Conservation (phyloP, 2,113 vertebrate genomes). For the Dasyprocta punctata region DNA sequence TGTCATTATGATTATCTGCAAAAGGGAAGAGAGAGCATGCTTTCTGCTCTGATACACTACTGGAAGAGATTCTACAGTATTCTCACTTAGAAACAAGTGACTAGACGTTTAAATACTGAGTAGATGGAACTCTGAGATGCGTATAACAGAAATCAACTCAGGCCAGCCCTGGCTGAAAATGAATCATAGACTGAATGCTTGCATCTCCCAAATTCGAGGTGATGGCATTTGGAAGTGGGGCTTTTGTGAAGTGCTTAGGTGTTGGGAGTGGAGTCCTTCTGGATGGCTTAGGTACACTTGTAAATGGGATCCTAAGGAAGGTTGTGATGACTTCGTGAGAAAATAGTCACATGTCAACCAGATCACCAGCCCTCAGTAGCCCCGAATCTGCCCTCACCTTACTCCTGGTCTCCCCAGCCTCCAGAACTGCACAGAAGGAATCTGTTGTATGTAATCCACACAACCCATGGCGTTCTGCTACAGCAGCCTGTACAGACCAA, state of each 20-base stretch:
- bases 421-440: not conserved
- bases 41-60: not conserved
- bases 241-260: not conserved
- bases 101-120: not conserved
- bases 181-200: not conserved
- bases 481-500: not conserved
- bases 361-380: not conserved
- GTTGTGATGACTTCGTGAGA: not conserved
- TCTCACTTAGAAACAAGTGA: not conserved
- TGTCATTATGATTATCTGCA: not conserved
- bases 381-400: fast-evolving
- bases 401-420: not conserved
- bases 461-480: not conserved
- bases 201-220: too few relatives aligned
- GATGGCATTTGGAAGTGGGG: not conserved
- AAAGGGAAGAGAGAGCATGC: not conserved
- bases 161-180: not conserved
- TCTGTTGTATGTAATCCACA: not conserved
- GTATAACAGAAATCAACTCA: not conserved
- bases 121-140: not conserved
- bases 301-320: not conserved
- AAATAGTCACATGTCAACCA: not conserved
- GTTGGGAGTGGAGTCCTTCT: not conserved
- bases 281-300: not conserved
- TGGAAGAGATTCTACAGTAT: not conserved